Evolutionary conservation across 2,797 vertebrate species (phyloP), one percentile per base, ranked within the genome.

Genomic region (Pristis pectinata): DNA sequence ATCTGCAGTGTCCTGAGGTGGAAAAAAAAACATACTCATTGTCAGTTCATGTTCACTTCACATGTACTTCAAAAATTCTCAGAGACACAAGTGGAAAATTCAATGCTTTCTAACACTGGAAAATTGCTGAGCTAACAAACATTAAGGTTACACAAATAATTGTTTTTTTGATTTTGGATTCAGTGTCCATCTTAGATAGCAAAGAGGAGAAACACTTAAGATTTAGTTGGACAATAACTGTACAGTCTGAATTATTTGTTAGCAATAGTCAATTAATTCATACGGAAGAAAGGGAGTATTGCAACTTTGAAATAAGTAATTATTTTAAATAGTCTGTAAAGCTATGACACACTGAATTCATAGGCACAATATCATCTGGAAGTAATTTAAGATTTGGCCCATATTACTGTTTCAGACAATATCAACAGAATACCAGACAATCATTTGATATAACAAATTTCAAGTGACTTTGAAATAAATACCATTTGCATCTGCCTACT

Each of bases 351-450:
- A 24, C 59, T 41, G 19, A 67, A 92, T 67, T 27, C 37, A 22
- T 27, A 67, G 24, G 61, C 3, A 1, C 82, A 85, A 85, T 56
- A 85, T 85, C 82, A 85, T 85, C 82, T 64, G 89, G 59, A 64
- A 92, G n/a, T 92, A 37, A 67, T 92, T 92, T 92, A 67, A 64
- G n/a, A n/a, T 41, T 67, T 44, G 89, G 56, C 37, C 22, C 22
- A 61, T 30, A 64, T 37, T 64, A 92, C 22, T 67, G 89, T 67
- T 64, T 92, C 61, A 92, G 89, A 67, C 34, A 92, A 41, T 44
- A 64, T 92, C 59, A 92, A 92, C 61, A 92, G 56, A 41, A 92
- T 64, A 67, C n/a, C 89, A 92, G 89, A 92, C 17, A 92, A 92
- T 59, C 61, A 92, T 64, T 85, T 85, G 82, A 56, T 56, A 85